These are phyloP conservation scores for Macaca mulatta DNA, from an alignment of 2,113 vertebrate species.

Conservation along the genomic window DNA sequence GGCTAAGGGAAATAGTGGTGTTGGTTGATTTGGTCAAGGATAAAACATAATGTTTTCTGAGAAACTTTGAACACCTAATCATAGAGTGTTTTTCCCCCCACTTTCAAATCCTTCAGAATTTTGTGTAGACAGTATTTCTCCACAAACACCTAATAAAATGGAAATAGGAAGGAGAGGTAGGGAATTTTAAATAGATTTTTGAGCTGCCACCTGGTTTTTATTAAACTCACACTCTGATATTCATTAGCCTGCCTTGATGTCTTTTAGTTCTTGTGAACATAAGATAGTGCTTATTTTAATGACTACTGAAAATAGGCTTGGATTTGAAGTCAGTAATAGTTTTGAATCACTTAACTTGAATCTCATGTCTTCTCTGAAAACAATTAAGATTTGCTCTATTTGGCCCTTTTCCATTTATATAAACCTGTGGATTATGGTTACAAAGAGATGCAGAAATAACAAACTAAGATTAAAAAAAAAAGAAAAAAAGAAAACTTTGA, in stretches of 20 bases:
- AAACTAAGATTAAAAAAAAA: background rate
- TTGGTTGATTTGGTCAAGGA: background rate
- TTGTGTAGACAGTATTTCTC: conserved; percentile 50
- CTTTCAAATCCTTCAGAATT: conserved; percentile 5
- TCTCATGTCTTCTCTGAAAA: conserved; percentile 16
- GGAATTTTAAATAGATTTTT: background rate
- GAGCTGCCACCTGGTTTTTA: conserved; percentile 27
- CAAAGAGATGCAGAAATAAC: background rate
- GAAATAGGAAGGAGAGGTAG: background rate
- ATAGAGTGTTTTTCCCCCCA: background rate
- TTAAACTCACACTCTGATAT: conserved; percentile 22
- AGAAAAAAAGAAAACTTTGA: background rate
- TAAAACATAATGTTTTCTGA: background rate
- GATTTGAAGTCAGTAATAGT: background rate
- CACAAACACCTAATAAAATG: conserved; percentile 31
- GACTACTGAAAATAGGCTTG: background rate
- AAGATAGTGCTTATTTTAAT: conserved; percentile 32
- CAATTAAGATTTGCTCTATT: background rate
- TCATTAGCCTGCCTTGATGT: background rate
- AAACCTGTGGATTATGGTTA: background rate
- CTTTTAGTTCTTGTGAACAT: background rate
- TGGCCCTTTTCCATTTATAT: background rate
- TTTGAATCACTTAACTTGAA: background rate
- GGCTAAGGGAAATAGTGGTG: background rate
- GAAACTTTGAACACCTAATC: background rate